Base-by-base conservation (phyloP, 1,140 invertebrate species). In the Pachyrhynchus sulphureomaculatus region DNA sequence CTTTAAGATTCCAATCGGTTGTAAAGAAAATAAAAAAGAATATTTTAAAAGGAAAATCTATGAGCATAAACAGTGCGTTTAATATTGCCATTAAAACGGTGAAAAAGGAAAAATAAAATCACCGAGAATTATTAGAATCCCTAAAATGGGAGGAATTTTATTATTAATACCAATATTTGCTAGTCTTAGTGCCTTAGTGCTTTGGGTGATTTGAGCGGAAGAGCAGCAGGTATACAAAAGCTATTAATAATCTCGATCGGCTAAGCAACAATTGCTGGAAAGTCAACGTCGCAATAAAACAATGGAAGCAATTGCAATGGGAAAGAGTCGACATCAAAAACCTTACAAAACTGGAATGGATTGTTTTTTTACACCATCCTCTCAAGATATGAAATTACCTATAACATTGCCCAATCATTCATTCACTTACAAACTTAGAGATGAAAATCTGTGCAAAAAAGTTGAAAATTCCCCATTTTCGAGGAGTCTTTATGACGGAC, bases 151-250 rank as follows among this genome's bases (percentile, higher is more conserved):
- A 24, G 72, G 71, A 24, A 32, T 76, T 58, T 54, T 77, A 55
- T 72, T 72, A 41, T 42, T 74, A 13, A 59, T 77, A 24, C 75
- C 75, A 36, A 68, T 77, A 57, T 72, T 76, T 63, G 72, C 73
- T 8, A 73, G 70, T 41, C 54, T 78, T 32, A 71, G 67, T 24
- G 75, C 75, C 9, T 78, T 32, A 71, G 67, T 24, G 75, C 75
- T 9, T 17, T 72, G 23, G 74, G 75, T 17, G 42, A 64, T 18
- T 42, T 76, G 39, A 34, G 13, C 5, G 75, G 72, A 20, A 74
- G 72, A 1, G 68, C 69, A 20, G 66, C 72, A 12, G 65, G 59
- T 15, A 68, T 75, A 66, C 66, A 12, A 72, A 75, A 58, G 65
- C 70, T 24, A 67, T 76, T 0, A 72, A 67, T 58, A 66, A 69